Base-by-base conservation (phyloP, 2,113 vertebrate genomes). In the Perccottus glenii region DNA sequence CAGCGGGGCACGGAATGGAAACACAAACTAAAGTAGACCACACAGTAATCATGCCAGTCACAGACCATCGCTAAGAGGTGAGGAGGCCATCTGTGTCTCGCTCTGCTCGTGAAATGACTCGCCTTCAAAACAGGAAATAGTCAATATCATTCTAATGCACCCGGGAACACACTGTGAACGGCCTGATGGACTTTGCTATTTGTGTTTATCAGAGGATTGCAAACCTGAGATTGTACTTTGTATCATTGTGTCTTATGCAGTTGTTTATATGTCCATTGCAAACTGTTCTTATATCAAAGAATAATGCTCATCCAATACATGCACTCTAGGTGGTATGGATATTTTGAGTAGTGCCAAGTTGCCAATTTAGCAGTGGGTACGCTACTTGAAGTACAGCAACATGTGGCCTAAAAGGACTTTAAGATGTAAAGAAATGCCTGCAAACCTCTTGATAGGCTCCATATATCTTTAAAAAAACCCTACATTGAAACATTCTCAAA, bases 31-130 rank as follows among this genome's bases (percentile, higher is more conserved):
- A 59, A 61, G 44, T 67, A 80, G 77, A 81, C 81, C 68, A 64
- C 81, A 84, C 73, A 83, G 72, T 81, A 85, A 85, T 89, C 83
- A 88, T 8, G 11, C 16, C 74, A 76, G 82, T 79, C 80, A 78
- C 65, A 81, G 78, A 78, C 75, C 78, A 82, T 88, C 81, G 75
- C 63, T 19, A 5, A 81, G 73, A 85, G 81, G 84, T 82, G 84
- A 73, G 33, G 52, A 14, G 66, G 64, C 66, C 85, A 82, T 82
- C 80, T 81, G 88, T 5, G 76, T 63, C 80, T 64, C 66, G 62
- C 72, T 63, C 52, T 11, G 56, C 67, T 64, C 65, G 77, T 67
- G 60, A 68, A 83, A 83, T 75, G 70, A 70, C 70, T 66, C 38
- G 38, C 49, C 75, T 55, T 49, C 85, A 78, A 59, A 82, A 81